phyloP scores from a whole-genome alignment of 2,888 invertebrate species.

The Sphaeridia pumilis region DNA sequence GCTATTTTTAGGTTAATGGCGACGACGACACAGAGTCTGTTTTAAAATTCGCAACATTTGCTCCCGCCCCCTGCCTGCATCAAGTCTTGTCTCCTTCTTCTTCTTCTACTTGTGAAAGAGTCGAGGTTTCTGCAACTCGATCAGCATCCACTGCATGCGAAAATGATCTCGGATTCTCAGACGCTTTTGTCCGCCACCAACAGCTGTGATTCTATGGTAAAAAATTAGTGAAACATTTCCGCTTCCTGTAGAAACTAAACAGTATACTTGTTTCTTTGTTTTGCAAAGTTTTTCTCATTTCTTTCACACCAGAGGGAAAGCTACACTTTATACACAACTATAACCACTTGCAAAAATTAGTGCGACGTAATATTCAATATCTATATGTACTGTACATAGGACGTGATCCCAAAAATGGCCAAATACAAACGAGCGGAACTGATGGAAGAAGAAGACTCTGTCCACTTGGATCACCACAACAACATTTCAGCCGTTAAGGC shows the following conservation, averaged over 20 bases:
- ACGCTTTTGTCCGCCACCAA: background rate
- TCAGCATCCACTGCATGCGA: no score
- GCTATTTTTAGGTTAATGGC: no score
- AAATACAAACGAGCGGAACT: constrained; percentile 35
- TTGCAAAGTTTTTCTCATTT: background rate
- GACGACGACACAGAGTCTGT: no score
- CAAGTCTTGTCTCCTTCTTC: no score
- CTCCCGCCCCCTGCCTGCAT: no score
- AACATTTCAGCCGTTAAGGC: constrained; percentile 13
- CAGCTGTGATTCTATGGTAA: background rate
- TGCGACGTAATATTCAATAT: background rate
- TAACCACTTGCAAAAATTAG: background rate
- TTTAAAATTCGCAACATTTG: no score
- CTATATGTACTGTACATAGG: background rate
- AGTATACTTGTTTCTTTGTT: no score
- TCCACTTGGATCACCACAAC: constrained; percentile 27
- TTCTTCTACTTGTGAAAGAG: no score
- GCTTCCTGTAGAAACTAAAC: no score
- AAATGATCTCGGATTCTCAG: background rate
- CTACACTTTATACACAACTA: background rate
- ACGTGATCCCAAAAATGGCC: constrained; percentile 29
- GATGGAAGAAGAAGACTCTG: constrained; percentile 34
- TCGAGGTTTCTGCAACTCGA: no score
- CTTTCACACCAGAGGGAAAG: background rate
- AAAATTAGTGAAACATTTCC: background rate